A percentile compares a stretch with the other conserved stretches of the same genome.
These are phyloP conservation scores for Enteromius trimaculatus DNA, from an alignment of 2,797 vertebrate genomes.

Conservation along the genomic window DNA sequence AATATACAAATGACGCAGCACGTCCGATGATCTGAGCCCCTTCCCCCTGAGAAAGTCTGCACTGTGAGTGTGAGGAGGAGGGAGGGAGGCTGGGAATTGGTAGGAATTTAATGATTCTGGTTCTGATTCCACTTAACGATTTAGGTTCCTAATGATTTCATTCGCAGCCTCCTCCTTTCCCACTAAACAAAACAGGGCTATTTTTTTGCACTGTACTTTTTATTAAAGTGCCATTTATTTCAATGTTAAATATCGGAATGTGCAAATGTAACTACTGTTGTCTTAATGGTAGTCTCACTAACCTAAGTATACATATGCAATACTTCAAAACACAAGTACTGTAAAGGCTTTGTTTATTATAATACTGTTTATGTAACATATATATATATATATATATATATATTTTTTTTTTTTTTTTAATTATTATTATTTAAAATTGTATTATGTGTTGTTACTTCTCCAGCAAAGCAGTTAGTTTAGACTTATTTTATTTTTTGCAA, in stretches of 20 bases:
- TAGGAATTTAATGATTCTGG: conserved; percentile 12
- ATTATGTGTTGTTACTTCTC: no score
- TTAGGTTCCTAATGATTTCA: conserved; percentile 9
- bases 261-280: not conserved
- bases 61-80: conserved; percentile 61
- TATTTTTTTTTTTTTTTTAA: no score
- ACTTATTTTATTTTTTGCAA: no score
- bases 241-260: not conserved
- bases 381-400: no score
- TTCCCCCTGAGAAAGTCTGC: conserved; percentile 58
- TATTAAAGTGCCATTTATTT: not conserved
- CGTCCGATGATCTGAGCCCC: conserved; percentile 53
- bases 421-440: no score
- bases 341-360: no score
- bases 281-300: not conserved
- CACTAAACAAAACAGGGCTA: not conserved
- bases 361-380: no score
- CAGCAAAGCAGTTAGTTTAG: no score
- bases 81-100: conserved; percentile 1
- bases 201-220: not conserved
- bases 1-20: conserved; percentile 72
- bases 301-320: not conserved
- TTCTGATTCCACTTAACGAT: conserved; percentile 24
- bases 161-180: conserved; percentile 21
- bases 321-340: no score